Base-by-base conservation (phyloP, 2,888 invertebrate genomes). In the Daptonema setosum region DNA sequence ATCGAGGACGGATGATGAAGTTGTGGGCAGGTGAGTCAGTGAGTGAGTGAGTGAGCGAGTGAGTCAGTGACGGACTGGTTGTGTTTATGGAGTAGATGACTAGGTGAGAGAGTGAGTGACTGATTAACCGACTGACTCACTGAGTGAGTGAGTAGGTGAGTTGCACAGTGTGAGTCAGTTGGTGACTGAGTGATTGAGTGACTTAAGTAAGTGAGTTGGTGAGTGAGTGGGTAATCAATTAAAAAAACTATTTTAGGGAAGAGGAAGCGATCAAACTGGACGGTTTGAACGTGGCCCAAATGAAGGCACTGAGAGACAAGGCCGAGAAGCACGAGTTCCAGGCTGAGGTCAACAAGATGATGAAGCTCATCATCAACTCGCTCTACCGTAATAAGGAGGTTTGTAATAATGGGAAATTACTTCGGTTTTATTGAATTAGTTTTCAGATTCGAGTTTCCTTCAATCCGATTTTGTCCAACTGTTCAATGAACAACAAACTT, bases 291-390 rank as follows among this genome's bases (percentile, higher is more conserved):
- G 87, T 87, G 24, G 84, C 90, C 24, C 87, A 97, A 75, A 77
- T 90, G 71, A 86, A 85, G 65, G 87, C 93, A 75, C 73, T 97
- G 51, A 77, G 85, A 59, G 87, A 87, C 52, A 83, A 82, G 62
- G 82, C 91, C 1, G 75, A 76, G 64, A 77, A 77, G 65, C 73
- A 73, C 67, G 68, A 70, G 61, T 95, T 93, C 78, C 87, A 97
- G 77, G 91, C 97, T 0, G 97, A 97, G 76, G 97, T 99, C 48
- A 91, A 91, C 76, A 83, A 95, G 58, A 93, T 99, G 91, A 99
- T 97, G 97, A 99, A 97, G 74, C 80, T 97, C 59, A 97, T 97
- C 74, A 99, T 99, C 72, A 99, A 99, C 76, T 97, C 97, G 11
- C 78, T 97, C 11, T 97, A 97, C 75, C 81, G 90, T 66, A 97